Base-by-base conservation (phyloP, 1,140 invertebrate genomes). In the Trinorchestia longiramus region DNA sequence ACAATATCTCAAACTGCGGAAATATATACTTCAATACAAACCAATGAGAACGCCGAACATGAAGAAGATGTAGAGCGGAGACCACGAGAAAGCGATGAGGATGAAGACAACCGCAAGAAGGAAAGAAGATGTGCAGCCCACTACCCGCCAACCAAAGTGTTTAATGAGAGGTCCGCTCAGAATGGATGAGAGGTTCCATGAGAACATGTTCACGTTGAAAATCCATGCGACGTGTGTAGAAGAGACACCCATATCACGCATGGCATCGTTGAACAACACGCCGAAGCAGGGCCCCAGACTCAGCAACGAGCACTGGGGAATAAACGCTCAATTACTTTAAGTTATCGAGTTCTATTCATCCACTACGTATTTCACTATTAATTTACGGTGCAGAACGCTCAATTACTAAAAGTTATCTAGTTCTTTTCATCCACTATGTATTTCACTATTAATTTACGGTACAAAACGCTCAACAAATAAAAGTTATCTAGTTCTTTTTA, bases 151-250 rank as follows among this genome's bases (percentile, higher is more conserved):
- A 44, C 92, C 92, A n/a, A 94, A 43, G 92, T 94, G 92, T 8
- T 91, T 45, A 40, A 45, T 94, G 92, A 94, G 44, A 45, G 92
- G 92, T 6, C 92, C 43, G 44, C 43, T 43, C 43, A 94, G 43
- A 47, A 43, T 45, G 43, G 44, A 45, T 19, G 44, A n/a, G 36
- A 91, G 11, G 88, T 91, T 91, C 88, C 88, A 91, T 3, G 43
- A 23, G 88, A 91, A 91, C 88, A 91, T 91, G 88, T 91, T 42
- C 88, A 28, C 88, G 88, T 91, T 91, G 88, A 91, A 23, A 91
- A 91, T 91, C 88, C 88, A 91, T 42, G 88, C 88, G 41, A 43
- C 43, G 41, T 42, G 4, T 41, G 88, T 42, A 28, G 88, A 91
- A 42, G 88, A 91, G 41, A 91, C 88, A 28, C 88, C 88, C 88